Evolutionary conservation across 2,888 invertebrate genomes (phyloP), one percentile per base, ranked within the genome.

Genomic region (Timema podura): DNA sequence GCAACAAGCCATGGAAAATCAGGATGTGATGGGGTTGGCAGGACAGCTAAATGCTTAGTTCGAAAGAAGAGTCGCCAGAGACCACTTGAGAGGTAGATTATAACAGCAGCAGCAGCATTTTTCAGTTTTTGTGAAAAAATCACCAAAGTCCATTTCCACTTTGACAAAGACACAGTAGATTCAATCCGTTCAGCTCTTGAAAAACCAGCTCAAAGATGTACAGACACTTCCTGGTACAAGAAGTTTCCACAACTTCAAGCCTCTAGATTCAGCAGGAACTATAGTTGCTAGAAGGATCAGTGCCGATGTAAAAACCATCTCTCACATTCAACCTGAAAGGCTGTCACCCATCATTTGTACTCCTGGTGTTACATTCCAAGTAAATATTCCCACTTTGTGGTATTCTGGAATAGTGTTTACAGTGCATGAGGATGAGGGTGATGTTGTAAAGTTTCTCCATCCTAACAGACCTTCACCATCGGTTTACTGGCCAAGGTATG

Each of bases 341-440:
- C 1, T 2, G 54, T 5, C n/a, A 54, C 16, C 10, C 54, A 9
- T 54, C 54, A 54, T 6, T 54, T 54, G 54, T 54, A 54, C 11
- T 54, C 54, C 16, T 13, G 54, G 16, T 54, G 54, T 54, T 54
- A 10, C 11, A 10, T 54, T 54, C 6, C 54, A 54, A 6, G 16
- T 7, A 54, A 7, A 54, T 54, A 5, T 7, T 6, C 6, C n/a
- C n/a, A n/a, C 54, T 10, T 7, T 10, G 6, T 54, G 54, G 5
- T 54, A 6, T 54, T 54, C 16, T 54, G 54, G 54, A 54, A 54
- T 54, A 2, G 54, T 54, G 54, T 7, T 16, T 15, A 54, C n/a
- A 54, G 54, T 54, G 54, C n/a, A 54, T 11, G 16, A 9, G 16
- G 54, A 54, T 54, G 54, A 54, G 16, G 54, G 54, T 54, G 54